Conservation (phyloP, 2,888 invertebrate genomes). For the Teleiodes luculella region DNA sequence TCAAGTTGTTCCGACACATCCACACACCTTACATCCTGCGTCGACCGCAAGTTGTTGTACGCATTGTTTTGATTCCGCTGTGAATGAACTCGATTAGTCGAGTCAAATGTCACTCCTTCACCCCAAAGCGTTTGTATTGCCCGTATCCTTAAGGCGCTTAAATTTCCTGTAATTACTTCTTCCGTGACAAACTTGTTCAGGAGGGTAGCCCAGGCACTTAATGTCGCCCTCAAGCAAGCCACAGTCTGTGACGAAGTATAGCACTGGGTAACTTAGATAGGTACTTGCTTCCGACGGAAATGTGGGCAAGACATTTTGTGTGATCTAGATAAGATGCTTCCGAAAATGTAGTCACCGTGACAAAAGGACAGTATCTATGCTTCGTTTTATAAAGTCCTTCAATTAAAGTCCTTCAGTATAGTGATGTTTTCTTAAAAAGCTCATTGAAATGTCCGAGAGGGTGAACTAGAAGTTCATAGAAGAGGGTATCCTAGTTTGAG, state of each 20-base stretch:
- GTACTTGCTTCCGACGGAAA: constrained; percentile 67
- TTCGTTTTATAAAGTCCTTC: too few relatives aligned
- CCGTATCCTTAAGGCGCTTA: constrained; percentile 57
- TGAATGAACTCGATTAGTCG: constrained; percentile 66
- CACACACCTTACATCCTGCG: constrained; percentile 62
- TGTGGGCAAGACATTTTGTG: constrained; percentile 45
- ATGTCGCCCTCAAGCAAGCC: constrained; percentile 59
- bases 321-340: constrained; percentile 16
- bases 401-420: too few relatives aligned
- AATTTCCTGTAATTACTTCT: constrained; percentile 74
- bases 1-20: constrained; percentile 40
- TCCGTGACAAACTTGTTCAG: constrained; percentile 55
- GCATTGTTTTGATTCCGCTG: constrained; percentile 63
- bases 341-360: constrained; percentile 7
- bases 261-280: constrained; percentile 45
- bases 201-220: constrained; percentile 49
- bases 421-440: too few relatives aligned
- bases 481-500: too few relatives aligned
- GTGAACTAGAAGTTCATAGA: too few relatives aligned
- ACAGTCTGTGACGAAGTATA: constrained; percentile 66
- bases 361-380: too few relatives aligned
- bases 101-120: constrained; percentile 73
- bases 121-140: constrained; percentile 55
- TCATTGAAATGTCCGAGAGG: too few relatives aligned
- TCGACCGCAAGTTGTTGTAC: constrained; percentile 53